Evolutionary conservation across 1,140 invertebrate species (phyloP).

Genomic region (Ips typographus): DNA sequence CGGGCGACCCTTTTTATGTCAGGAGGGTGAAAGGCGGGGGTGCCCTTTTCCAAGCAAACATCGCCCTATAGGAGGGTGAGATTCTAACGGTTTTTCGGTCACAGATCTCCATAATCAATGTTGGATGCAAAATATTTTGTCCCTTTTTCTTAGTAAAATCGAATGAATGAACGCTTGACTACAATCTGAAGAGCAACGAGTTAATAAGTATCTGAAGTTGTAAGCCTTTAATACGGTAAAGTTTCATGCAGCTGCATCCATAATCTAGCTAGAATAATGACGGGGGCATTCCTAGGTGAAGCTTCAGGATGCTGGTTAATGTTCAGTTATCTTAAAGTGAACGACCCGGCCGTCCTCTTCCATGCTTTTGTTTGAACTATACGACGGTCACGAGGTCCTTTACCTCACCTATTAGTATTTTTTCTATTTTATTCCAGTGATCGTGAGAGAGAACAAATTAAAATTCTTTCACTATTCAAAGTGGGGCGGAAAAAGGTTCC

Average conservation of each 20-base stretch:
- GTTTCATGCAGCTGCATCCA: too few relatives aligned
- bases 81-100: constrained; percentile 23
- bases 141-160: too few relatives aligned
- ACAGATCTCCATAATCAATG: neutral
- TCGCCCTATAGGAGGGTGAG: constrained; percentile 17
- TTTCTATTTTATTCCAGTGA: neutral
- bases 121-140: too few relatives aligned
- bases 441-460: too few relatives aligned
- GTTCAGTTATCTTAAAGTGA: constrained; percentile 16
- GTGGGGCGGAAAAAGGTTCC: neutral
- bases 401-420: constrained; percentile 11
- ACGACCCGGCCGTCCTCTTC: constrained; percentile 23
- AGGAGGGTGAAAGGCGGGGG: constrained; percentile 18
- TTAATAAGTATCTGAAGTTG: too few relatives aligned
- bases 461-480: too few relatives aligned
- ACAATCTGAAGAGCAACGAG: too few relatives aligned
- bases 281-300: neutral
- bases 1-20: constrained; percentile 18
- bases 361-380: constrained; percentile 15
- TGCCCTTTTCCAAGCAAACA: constrained; percentile 26
- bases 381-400: constrained; percentile 21
- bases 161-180: too few relatives aligned
- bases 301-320: constrained; percentile 3
- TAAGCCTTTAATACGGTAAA: too few relatives aligned
- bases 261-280: too few relatives aligned